A percentile compares a stretch with the other conserved stretches of the same genome.
These are phyloP conservation scores for Drosophila bocqueti DNA, from an alignment of 1,140 invertebrate species.

Conservation along the genomic window DNA sequence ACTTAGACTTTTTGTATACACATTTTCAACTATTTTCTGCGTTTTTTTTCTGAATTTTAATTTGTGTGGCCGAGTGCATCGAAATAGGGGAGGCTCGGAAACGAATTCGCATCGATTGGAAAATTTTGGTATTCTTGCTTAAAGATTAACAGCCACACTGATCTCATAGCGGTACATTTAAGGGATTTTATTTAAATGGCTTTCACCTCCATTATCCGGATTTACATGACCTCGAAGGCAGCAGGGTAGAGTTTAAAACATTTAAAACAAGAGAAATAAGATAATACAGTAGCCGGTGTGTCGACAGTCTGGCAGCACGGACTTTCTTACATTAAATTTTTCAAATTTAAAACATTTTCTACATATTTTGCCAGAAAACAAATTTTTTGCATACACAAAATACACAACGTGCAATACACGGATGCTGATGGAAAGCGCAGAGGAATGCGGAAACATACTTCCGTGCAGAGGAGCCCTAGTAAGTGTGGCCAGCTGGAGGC, in stretches of 20 bases:
- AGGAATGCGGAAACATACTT: neutral
- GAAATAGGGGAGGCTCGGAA: neutral
- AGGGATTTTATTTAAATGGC: neutral
- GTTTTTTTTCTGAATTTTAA: constrained; percentile 20
- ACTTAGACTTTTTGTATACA: constrained; percentile 80
- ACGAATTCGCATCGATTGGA: neutral
- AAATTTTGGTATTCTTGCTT: neutral
- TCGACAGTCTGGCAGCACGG: neutral
- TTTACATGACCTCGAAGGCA: neutral
- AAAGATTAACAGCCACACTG: neutral
- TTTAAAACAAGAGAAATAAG: neutral
- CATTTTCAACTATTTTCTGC: constrained; percentile 50
- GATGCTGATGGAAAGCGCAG: neutral
- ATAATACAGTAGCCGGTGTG: constrained; percentile 1
- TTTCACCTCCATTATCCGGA: neutral
- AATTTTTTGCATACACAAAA: neutral
- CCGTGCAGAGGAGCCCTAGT: neutral
- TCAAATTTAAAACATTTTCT: neutral
- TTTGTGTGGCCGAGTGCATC: constrained; percentile 7
- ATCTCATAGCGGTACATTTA: neutral
- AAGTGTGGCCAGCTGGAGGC: constrained; percentile 5
- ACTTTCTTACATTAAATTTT: neutral
- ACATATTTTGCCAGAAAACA: neutral
- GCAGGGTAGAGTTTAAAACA: too few relatives aligned
- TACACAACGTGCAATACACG: neutral